Percentiles rank a stretch among this genome's conserved stretches.
Conservation (phyloP, 2,113 vertebrate genomes). For the Rhodinocichla rosea region DNA sequence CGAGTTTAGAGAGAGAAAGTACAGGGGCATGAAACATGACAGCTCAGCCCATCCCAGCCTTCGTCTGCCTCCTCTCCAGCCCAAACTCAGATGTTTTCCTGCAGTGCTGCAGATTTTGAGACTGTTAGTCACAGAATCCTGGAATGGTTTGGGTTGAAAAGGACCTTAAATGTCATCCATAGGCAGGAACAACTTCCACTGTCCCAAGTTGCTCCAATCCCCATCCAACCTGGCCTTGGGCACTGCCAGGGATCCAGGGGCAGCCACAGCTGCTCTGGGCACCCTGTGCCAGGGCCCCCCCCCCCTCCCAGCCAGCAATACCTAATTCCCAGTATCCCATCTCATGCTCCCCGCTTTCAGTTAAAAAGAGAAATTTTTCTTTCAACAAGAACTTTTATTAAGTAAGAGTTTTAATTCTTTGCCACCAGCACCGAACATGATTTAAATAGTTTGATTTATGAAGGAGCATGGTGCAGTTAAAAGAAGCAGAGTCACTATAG, state of each 20-base stretch:
- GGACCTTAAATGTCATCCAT: background rate
- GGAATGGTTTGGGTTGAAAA: background rate
- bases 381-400: background rate
- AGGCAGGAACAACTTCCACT: background rate
- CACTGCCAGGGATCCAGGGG: background rate
- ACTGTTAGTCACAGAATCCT: background rate
- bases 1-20: background rate
- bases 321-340: background rate
- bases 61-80: rapidly evolving
- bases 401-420: no score
- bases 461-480: background rate
- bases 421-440: rapidly evolving
- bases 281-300: background rate
- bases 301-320: background rate
- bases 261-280: background rate
- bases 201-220: background rate
- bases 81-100: background rate
- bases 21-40: rapidly evolving
- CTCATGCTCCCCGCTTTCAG: rapidly evolving
- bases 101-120: background rate
- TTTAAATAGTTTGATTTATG: background rate
- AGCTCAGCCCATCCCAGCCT: rapidly evolving
- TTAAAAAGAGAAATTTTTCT: no score
- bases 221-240: rapidly evolving
- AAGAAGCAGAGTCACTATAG: background rate